A percentile compares a stretch with the other conserved stretches of the same genome.
These are phyloP conservation scores for Diaperis boleti DNA, from an alignment of 2,888 invertebrate species.

Conservation along the genomic window DNA sequence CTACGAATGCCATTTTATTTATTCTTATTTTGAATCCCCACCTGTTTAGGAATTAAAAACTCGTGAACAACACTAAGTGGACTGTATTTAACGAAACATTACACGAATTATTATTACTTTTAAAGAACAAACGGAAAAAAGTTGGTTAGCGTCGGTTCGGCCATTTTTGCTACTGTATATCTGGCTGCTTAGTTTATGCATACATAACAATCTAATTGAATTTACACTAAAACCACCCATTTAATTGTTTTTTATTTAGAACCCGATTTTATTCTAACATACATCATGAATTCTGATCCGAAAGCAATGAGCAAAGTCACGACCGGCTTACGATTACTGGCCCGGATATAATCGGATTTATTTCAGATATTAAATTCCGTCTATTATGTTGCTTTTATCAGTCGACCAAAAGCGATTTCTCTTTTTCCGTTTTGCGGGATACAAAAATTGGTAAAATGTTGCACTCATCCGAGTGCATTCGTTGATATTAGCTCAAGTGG, in stretches of 20 bases:
- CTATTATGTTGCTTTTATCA: slow-evolving; percentile 33
- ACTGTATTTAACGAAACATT: too few species aligned
- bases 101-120: too few species aligned
- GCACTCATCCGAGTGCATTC: slow-evolving; percentile 21
- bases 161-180: too few species aligned
- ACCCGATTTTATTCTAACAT: slow-evolving; percentile 23
- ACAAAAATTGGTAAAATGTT: slow-evolving; percentile 25
- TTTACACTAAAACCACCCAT: too few species aligned
- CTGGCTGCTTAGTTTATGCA: too few species aligned
- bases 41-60: too few species aligned
- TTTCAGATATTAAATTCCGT: slow-evolving; percentile 33
- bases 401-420: slow-evolving; percentile 22
- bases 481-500: slow-evolving; percentile 8
- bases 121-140: too few species aligned
- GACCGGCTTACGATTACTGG: slow-evolving; percentile 31
- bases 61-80: too few species aligned
- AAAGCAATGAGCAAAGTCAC: slow-evolving; percentile 30
- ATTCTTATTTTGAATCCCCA: too few species aligned
- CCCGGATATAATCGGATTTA: slow-evolving; percentile 30
- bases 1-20: too few species aligned
- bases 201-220: too few species aligned
- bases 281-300: slow-evolving; percentile 33
- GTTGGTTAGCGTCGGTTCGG: too few species aligned
- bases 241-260: slow-evolving; percentile 10
- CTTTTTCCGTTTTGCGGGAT: slow-evolving; percentile 15